Percentiles rank a stretch among this genome's conserved stretches.
phyloP scores from a whole-genome alignment of 2,113 vertebrate species.

The Excalfactoria chinensis region DNA sequence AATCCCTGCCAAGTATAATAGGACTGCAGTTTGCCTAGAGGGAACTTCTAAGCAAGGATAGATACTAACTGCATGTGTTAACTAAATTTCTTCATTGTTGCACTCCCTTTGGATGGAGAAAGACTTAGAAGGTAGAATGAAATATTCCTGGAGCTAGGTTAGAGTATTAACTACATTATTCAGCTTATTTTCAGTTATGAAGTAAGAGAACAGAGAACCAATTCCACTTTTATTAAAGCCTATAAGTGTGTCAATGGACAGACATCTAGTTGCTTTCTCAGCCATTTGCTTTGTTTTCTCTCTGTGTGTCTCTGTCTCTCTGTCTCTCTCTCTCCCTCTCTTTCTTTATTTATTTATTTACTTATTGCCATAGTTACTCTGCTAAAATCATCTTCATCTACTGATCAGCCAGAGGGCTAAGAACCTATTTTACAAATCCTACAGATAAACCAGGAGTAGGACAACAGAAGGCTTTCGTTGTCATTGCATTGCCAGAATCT shows the following conservation, averaged over 20 bases:
- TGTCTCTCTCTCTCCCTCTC: background rate
- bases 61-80: background rate
- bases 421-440: background rate
- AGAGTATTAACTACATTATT: background rate
- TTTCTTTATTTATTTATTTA: background rate
- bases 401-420: background rate
- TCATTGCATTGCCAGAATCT: background rate
- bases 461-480: background rate
- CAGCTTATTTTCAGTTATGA: background rate
- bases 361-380: background rate
- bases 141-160: background rate
- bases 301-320: background rate
- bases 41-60: background rate
- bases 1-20: background rate
- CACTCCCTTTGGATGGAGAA: background rate
- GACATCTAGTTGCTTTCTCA: background rate
- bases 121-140: background rate
- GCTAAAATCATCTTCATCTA: background rate
- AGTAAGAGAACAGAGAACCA: background rate
- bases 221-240: fast-evolving
- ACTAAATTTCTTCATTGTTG: background rate
- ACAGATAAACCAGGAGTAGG: background rate
- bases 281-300: background rate
- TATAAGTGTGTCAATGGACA: background rate
- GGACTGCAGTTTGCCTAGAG: background rate